A percentile compares a stretch with the other conserved stretches of the same genome.
Conservation (phyloP, 2,888 invertebrate species). For the Alloscopus bannaensis region DNA sequence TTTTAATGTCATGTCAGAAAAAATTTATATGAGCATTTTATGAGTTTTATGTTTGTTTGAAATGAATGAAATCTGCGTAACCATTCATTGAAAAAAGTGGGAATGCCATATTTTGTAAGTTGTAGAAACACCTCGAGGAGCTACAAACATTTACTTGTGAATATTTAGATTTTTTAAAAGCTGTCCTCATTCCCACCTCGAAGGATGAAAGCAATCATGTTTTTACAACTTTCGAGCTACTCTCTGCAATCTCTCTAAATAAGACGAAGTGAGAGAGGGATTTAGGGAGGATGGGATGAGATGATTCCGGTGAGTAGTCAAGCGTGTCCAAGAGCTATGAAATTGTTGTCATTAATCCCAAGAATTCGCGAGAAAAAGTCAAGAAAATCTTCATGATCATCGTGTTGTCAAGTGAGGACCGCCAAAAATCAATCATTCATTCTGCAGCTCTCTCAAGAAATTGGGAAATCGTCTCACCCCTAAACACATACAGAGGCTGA, state of each 20-base stretch:
- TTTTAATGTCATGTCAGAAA: not conserved
- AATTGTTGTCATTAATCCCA: not conserved
- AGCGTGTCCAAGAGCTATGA: constrained; percentile 6
- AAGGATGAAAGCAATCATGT: too few species aligned
- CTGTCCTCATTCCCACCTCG: too few species aligned
- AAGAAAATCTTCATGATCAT: constrained; percentile 3
- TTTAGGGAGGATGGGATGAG: too few species aligned
- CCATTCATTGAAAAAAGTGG: not conserved
- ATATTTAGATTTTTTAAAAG: constrained; percentile 5
- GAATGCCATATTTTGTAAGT: not conserved
- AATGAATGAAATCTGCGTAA: not conserved
- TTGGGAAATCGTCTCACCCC: not conserved
- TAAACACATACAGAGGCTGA: not conserved
- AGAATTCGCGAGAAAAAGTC: too few species aligned
- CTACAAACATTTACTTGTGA: not conserved
- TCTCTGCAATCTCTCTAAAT: too few species aligned
- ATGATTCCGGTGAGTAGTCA: constrained; percentile 47
- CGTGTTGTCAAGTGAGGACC: too few species aligned
- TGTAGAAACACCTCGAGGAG: not conserved
- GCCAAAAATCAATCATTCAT: not conserved
- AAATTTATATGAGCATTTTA: not conserved
- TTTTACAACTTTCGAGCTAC: too few species aligned
- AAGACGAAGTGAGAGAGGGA: too few species aligned
- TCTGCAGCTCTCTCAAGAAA: not conserved
- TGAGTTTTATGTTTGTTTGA: not conserved